Evolutionary conservation across 2,113 vertebrate species (phyloP).

Genomic region (Melanerpes aurifrons): DNA sequence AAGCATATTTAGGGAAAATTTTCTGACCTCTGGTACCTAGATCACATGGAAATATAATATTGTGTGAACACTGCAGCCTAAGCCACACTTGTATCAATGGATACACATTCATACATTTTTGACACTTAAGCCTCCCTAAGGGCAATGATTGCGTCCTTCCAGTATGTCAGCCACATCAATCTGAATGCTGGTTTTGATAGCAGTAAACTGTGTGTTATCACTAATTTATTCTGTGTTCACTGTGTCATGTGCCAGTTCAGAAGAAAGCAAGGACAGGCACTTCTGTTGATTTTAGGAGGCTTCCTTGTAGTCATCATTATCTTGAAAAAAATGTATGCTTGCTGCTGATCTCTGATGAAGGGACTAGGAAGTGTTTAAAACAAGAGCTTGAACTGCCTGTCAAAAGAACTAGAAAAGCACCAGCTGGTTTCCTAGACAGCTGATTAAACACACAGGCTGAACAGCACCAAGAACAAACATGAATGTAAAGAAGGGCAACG

Average conservation of each 20-base stretch:
- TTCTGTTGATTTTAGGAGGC: neutral
- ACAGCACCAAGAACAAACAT: neutral
- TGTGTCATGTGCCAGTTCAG: neutral
- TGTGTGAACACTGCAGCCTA: neutral
- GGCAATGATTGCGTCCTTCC: neutral
- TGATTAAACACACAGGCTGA: neutral
- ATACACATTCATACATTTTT: neutral
- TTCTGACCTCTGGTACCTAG: neutral
- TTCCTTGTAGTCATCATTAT: neutral
- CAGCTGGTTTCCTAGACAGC: slow-evolving; percentile 8
- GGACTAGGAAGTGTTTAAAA: neutral
- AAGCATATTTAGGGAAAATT: neutral
- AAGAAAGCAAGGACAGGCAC: neutral
- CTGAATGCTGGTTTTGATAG: neutral
- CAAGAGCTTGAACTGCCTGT: neutral
- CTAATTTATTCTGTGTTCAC: neutral
- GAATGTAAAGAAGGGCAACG: neutral
- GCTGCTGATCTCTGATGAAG: neutral
- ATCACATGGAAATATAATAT: neutral
- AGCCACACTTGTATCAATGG: neutral
- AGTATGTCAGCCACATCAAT: neutral
- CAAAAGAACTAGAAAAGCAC: slow-evolving; percentile 17
- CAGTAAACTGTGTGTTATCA: neutral
- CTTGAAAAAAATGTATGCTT: neutral
- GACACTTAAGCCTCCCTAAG: neutral